Percentiles rank a stretch among this genome's conserved stretches.
phyloP scores from a whole-genome alignment of 2,113 vertebrate species.

The Daubentonia madagascariensis region DNA sequence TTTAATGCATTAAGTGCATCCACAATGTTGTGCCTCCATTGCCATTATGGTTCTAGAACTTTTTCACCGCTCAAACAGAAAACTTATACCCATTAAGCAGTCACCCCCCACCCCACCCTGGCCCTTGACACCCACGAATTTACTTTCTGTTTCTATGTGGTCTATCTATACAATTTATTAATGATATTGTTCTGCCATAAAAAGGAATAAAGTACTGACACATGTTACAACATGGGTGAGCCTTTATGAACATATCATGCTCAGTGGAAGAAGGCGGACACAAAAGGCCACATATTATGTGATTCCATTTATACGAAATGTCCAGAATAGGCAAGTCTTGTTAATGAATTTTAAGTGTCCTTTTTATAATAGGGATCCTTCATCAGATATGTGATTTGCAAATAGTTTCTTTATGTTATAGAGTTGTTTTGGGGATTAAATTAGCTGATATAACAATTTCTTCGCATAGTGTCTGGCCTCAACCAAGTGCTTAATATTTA shows the following conservation, averaged over 20 bases:
- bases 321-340: background rate
- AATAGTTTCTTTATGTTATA: background rate
- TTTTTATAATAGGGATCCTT: background rate
- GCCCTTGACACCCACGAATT: background rate
- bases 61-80: background rate
- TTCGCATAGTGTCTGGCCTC: background rate
- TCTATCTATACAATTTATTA: background rate
- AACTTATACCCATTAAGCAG: background rate
- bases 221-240: background rate
- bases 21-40: rapidly evolving
- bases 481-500: background rate
- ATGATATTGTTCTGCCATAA: background rate
- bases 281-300: background rate
- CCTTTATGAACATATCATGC: background rate
- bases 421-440: background rate
- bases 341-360: background rate
- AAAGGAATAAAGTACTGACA: background rate
- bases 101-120: no score
- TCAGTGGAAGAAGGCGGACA: background rate
- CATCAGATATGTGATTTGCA: background rate
- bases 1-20: background rate
- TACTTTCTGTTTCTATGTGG: background rate
- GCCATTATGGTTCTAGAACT: background rate
- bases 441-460: background rate
- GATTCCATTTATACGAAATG: background rate